Evolutionary conservation across 1,140 invertebrate genomes (phyloP).

Genomic region (Dreissena polymorpha): DNA sequence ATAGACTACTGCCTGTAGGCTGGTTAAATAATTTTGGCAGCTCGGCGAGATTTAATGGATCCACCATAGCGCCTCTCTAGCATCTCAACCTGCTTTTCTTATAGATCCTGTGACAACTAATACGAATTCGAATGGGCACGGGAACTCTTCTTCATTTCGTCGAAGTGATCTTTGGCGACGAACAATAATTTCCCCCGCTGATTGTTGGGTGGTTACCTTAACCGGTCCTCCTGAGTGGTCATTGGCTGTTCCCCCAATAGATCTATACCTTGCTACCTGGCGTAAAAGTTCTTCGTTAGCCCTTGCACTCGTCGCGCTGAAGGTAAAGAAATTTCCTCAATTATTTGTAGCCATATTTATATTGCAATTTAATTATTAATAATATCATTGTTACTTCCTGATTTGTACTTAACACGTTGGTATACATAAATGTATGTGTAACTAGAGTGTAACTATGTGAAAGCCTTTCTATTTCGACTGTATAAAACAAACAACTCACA

Average conservation of each 20-base stretch:
- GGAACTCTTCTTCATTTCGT: conserved; percentile 75
- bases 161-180: conserved; percentile 75
- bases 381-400: no score
- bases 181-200: conserved; percentile 55
- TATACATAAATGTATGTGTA: no score
- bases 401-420: no score
- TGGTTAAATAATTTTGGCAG: conserved; percentile 96
- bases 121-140: conserved; percentile 82
- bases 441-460: no score
- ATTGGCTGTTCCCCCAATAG: conserved; percentile 58
- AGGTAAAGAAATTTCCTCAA: conserved; percentile 54
- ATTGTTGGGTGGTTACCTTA: conserved; percentile 40
- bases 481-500: no score
- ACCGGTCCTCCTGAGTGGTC: conserved; percentile 41
- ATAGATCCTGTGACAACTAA: conserved; percentile 96
- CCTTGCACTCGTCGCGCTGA: conserved; percentile 66
- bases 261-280: conserved; percentile 58
- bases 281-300: conserved; percentile 63
- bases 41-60: conserved; percentile 89
- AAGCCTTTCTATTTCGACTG: no score
- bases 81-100: conserved; percentile 97
- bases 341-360: not conserved
- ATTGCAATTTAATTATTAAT: not conserved
- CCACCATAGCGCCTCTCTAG: conserved; percentile 97
- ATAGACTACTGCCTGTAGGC: conserved; percentile 96